These are phyloP conservation scores for Patella pellucida DNA, from an alignment of 2,888 invertebrate species.

Conservation along the genomic window DNA sequence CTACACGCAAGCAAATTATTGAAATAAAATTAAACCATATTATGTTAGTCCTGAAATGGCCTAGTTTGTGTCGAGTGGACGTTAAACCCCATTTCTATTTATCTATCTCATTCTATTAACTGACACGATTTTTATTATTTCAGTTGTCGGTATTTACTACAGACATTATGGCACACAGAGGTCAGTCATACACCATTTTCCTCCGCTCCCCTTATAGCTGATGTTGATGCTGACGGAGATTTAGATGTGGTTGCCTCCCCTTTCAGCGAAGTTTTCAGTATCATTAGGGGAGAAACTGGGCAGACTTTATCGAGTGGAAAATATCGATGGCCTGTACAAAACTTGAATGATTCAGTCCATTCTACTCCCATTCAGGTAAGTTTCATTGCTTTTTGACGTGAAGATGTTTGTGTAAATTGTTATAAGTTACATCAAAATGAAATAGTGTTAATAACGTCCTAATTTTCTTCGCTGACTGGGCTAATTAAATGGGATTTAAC, in stretches of 20 bases:
- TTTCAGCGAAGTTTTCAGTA: slow-evolving; percentile 62
- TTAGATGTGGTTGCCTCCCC: slow-evolving; percentile 64
- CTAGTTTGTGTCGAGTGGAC: too few relatives aligned
- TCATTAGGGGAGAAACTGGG: slow-evolving; percentile 57
- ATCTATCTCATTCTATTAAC: slow-evolving; percentile 15
- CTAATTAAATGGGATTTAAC: too few relatives aligned
- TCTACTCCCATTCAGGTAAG: slow-evolving; percentile 65
- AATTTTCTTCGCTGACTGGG: too few relatives aligned
- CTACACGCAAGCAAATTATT: too few relatives aligned
- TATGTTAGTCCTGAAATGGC: too few relatives aligned
- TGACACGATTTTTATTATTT: slow-evolving; percentile 13
- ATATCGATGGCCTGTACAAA: slow-evolving; percentile 62
- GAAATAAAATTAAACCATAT: too few relatives aligned
- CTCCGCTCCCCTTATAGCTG: slow-evolving; percentile 60
- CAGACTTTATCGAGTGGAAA: slow-evolving; percentile 40
- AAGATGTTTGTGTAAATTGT: not conserved
- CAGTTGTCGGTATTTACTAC: slow-evolving; percentile 61
- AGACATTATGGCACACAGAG: slow-evolving; percentile 63
- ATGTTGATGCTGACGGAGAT: slow-evolving; percentile 61
- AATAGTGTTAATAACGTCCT: too few relatives aligned
- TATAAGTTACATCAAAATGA: too few relatives aligned
- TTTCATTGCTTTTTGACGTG: not conserved
- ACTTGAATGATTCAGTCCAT: slow-evolving; percentile 59
- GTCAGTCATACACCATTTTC: slow-evolving; percentile 64
- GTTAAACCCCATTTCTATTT: too few relatives aligned